These are phyloP conservation scores for Falco punctatus DNA, from an alignment of 2,113 vertebrate species.

Conservation along the genomic window DNA sequence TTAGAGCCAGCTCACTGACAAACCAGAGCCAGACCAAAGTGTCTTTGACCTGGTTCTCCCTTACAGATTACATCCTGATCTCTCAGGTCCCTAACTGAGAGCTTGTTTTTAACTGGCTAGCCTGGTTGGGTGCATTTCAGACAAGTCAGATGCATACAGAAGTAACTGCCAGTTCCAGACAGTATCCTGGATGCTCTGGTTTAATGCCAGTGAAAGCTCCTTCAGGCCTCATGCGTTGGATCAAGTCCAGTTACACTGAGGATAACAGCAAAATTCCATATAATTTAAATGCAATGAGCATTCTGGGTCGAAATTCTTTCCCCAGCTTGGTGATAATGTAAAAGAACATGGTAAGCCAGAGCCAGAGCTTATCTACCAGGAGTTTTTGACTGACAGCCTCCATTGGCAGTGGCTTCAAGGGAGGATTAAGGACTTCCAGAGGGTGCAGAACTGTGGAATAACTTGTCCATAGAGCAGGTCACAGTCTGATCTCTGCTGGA, in stretches of 20 bases:
- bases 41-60: not conserved
- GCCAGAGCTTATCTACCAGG: not conserved
- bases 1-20: not conserved
- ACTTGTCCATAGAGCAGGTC: not conserved
- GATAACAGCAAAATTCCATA: not conserved
- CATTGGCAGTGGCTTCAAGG: not conserved
- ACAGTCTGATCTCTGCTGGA: not conserved
- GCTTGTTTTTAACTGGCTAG: not conserved
- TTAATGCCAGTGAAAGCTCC: not conserved
- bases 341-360: not conserved
- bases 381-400: not conserved
- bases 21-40: not conserved
- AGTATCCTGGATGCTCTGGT: not conserved
- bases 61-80: not conserved
- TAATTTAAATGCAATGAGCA: not conserved
- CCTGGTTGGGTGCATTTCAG: not conserved
- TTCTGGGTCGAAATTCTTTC: not conserved
- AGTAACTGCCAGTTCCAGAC: not conserved
- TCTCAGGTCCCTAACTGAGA: too few relatives aligned
- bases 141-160: not conserved
- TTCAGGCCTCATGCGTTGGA: accelerated
- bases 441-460: not conserved
- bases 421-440: not conserved
- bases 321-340: not conserved
- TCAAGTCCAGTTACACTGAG: not conserved